A percentile compares a stretch with the other conserved stretches of the same genome.
phyloP scores from a whole-genome alignment of 2,888 invertebrate species.

The Sminthurides aquaticus region DNA sequence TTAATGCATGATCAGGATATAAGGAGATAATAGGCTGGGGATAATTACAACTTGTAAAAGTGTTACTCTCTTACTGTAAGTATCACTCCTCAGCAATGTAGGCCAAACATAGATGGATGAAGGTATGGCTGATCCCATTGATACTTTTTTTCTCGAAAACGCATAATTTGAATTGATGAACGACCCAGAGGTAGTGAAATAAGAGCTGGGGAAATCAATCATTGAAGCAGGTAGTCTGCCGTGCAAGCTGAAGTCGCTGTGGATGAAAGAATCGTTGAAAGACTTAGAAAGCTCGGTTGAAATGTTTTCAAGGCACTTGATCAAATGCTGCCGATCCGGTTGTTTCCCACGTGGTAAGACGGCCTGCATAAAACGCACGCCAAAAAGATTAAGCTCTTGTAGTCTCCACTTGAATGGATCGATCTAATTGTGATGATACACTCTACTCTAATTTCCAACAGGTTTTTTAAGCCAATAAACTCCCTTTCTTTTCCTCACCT shows the following conservation, averaged over 20 bases:
- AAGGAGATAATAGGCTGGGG: too few species aligned
- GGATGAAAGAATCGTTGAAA: slow-evolving; percentile 11
- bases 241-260: slow-evolving; percentile 10
- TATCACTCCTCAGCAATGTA: slow-evolving; percentile 9
- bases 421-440: too few species aligned
- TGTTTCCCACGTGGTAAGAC: slow-evolving; percentile 3
- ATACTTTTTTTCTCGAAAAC: slow-evolving; percentile 9
- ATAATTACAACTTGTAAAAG: neutral
- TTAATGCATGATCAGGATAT: too few species aligned
- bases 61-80: slow-evolving; percentile 9
- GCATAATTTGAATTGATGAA: slow-evolving; percentile 14
- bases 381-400: too few species aligned
- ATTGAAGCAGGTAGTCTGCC: slow-evolving; percentile 7
- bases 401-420: too few species aligned
- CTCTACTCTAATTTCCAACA: neutral
- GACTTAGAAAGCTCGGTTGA: slow-evolving; percentile 3
- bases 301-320: neutral
- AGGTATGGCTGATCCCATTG: slow-evolving; percentile 10
- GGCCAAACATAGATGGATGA: slow-evolving; percentile 11
- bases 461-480: neutral
- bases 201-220: slow-evolving; percentile 1
- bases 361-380: too few species aligned
- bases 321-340: neutral
- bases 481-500: neutral
- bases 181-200: neutral